These are phyloP conservation scores for Drosophila elegans DNA, from an alignment of 1,140 invertebrate genomes.

Conservation along the genomic window DNA sequence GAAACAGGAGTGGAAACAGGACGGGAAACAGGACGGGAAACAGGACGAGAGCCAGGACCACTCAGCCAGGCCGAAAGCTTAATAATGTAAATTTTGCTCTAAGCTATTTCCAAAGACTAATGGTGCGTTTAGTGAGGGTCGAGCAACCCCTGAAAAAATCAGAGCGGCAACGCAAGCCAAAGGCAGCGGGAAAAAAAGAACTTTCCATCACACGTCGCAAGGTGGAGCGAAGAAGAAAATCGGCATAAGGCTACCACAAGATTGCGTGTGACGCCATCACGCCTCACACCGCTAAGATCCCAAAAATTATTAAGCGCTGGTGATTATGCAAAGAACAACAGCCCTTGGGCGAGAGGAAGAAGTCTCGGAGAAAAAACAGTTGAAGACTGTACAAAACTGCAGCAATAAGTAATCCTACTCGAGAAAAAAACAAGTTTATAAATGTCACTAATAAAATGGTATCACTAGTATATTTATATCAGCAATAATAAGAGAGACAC, in stretches of 20 bases:
- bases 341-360: slow-evolving; percentile 5
- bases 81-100: slow-evolving; percentile 82
- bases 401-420: slow-evolving; percentile 50
- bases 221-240: slow-evolving; percentile 35
- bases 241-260: slow-evolving; percentile 58
- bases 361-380: not conserved
- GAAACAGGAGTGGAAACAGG: slow-evolving; percentile 8
- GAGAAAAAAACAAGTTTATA: not conserved
- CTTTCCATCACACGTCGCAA: slow-evolving; percentile 56
- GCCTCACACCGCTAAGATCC: slow-evolving; percentile 3
- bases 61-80: slow-evolving; percentile 62
- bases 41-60: slow-evolving; percentile 9
- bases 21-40: slow-evolving; percentile 8
- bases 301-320: slow-evolving; percentile 66
- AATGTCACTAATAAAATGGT: too few species aligned
- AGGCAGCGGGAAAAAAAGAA: slow-evolving; percentile 23
- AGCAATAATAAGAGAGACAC: too few species aligned
- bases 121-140: slow-evolving; percentile 71
- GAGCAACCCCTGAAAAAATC: slow-evolving; percentile 55
- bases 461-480: too few species aligned
- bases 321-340: slow-evolving; percentile 70
- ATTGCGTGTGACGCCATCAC: slow-evolving; percentile 59
- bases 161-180: slow-evolving; percentile 12
- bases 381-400: not conserved
- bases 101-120: slow-evolving; percentile 83